Conservation (phyloP, 2,113 vertebrate genomes). For the Lophotis ruficrista region DNA sequence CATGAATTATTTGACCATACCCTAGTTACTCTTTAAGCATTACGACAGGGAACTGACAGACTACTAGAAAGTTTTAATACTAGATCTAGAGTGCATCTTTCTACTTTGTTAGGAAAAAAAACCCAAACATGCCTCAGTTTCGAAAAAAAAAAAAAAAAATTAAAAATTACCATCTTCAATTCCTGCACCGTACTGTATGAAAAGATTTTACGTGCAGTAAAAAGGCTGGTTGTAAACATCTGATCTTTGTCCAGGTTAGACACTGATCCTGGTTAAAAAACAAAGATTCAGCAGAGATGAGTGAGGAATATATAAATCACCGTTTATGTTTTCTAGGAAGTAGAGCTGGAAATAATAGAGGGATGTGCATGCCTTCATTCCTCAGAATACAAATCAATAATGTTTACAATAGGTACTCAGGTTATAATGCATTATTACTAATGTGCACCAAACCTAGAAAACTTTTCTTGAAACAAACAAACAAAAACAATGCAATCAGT, state of each 20-base stretch:
- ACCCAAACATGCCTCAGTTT: neutral
- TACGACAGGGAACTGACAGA: neutral
- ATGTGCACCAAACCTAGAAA: neutral
- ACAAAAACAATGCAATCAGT: neutral
- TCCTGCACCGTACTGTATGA: neutral
- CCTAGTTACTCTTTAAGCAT: neutral
- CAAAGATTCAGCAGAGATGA: neutral
- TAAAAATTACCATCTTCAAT: neutral
- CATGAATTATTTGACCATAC: neutral
- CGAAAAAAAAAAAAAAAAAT: neutral
- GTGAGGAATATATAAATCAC: neutral
- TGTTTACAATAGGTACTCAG: neutral
- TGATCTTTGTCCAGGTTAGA: neutral
- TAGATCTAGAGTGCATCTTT: neutral
- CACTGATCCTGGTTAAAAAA: neutral
- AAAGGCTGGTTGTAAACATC: neutral
- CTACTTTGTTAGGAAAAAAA: neutral
- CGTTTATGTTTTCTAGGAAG: neutral
- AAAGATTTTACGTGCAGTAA: neutral
- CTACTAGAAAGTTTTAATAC: neutral
- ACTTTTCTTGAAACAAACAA: neutral
- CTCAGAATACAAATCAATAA: neutral
- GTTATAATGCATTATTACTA: neutral
- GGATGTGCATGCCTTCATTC: neutral
- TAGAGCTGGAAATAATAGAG: neutral